Conservation (phyloP, 2,888 invertebrate genomes). For the Suillia variegata region DNA sequence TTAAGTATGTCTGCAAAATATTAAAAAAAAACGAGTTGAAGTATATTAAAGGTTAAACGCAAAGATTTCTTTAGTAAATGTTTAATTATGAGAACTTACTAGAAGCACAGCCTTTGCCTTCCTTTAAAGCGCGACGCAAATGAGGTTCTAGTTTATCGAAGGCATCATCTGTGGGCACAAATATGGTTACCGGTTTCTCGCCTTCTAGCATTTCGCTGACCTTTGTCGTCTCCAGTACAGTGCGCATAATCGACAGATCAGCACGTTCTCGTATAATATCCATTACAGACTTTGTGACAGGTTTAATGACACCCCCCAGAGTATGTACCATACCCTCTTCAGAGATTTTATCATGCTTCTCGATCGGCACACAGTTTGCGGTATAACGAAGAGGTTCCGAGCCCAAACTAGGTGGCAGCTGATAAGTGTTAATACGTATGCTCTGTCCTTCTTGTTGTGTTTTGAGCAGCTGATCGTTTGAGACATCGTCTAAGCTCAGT, state of each 20-base stretch:
- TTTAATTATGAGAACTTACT: slow-evolving; percentile 61
- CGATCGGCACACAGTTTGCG: slow-evolving; percentile 72
- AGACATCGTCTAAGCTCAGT: slow-evolving; percentile 65
- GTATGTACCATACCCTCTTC: slow-evolving; percentile 72
- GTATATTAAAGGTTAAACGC: neutral
- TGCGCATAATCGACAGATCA: slow-evolving; percentile 66
- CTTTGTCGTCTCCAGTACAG: slow-evolving; percentile 66
- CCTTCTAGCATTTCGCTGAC: slow-evolving; percentile 65
- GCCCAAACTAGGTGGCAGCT: slow-evolving; percentile 46
- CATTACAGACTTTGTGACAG: slow-evolving; percentile 64
- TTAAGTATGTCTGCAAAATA: slow-evolving; percentile 66
- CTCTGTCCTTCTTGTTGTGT: slow-evolving; percentile 52
- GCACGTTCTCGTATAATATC: slow-evolving; percentile 67
- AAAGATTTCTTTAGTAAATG: neutral
- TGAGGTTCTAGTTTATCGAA: slow-evolving; percentile 67
- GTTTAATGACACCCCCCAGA: slow-evolving; percentile 66
- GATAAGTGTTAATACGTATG: slow-evolving; percentile 59
- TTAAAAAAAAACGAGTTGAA: neutral
- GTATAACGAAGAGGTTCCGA: slow-evolving; percentile 61
- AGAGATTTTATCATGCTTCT: slow-evolving; percentile 67
- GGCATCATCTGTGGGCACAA: slow-evolving; percentile 72
- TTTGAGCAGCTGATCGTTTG: slow-evolving; percentile 65
- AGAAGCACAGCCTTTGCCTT: slow-evolving; percentile 66
- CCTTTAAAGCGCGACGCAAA: slow-evolving; percentile 64
- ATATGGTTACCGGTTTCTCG: slow-evolving; percentile 66